Evolutionary conservation across 2,113 vertebrate genomes (phyloP).

Genomic region (Rhinoderma darwinii): DNA sequence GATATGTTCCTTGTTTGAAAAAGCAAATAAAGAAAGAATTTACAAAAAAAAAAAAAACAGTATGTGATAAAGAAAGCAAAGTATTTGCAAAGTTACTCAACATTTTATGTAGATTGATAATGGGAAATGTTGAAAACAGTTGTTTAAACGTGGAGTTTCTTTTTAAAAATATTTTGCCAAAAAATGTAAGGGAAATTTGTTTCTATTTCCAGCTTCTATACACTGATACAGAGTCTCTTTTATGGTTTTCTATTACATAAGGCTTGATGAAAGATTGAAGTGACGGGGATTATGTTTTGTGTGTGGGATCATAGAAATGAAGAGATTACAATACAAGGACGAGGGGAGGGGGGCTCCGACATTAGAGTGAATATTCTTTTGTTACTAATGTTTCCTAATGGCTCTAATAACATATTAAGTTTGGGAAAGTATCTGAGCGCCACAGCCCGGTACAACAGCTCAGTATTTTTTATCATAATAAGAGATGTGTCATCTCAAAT

Average conservation of each 20-base stretch:
- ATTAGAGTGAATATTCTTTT: constrained; percentile 19
- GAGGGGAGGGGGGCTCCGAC: not conserved
- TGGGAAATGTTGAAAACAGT: too few species aligned
- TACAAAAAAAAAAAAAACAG: too few species aligned
- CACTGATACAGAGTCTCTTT: not conserved
- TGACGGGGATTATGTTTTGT: not conserved
- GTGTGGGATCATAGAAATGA: constrained; percentile 16
- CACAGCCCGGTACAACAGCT: not conserved
- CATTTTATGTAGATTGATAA: too few species aligned
- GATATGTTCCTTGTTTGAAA: too few species aligned
- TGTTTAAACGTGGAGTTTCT: not conserved
- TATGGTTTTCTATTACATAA: not conserved
- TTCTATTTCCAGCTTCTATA: not conserved
- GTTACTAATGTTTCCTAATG: constrained; percentile 44
- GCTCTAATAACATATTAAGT: constrained; percentile 25
- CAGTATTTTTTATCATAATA: constrained; percentile 34
- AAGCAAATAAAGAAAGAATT: too few species aligned
- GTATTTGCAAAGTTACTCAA: too few species aligned
- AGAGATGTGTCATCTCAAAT: constrained; percentile 4
- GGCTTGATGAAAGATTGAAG: not conserved
- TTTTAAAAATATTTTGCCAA: not conserved
- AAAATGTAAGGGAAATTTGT: not conserved
- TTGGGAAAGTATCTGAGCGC: not conserved
- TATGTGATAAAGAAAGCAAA: too few species aligned
- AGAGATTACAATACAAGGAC: not conserved